Evolutionary conservation across 2,113 vertebrate genomes (phyloP).

Genomic region (Camelus dromedarius): DNA sequence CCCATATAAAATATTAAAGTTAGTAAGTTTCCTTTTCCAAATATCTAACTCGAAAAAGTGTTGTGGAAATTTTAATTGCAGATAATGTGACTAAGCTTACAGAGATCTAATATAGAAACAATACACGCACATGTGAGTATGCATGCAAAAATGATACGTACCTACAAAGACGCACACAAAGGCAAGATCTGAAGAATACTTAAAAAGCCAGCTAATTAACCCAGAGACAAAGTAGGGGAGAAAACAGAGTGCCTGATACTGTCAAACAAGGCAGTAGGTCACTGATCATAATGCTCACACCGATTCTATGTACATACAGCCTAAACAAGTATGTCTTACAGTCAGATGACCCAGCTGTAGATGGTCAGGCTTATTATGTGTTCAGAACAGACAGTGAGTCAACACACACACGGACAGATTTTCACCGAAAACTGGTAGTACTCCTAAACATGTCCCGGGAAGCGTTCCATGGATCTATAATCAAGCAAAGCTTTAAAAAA

Average conservation of each 20-base stretch:
- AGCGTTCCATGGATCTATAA: background rate
- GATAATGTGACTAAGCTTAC: background rate
- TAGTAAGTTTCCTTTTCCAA: slow-evolving; percentile 31
- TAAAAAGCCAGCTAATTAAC: background rate
- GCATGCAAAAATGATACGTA: background rate
- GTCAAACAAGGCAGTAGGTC: background rate
- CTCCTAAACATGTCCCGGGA: background rate
- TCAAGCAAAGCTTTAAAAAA: background rate
- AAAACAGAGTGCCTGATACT: background rate
- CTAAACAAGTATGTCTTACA: background rate
- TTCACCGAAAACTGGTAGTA: background rate
- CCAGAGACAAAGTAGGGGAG: background rate
- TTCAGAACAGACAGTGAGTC: background rate
- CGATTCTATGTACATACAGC: background rate
- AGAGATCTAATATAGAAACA: background rate
- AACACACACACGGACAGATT: background rate
- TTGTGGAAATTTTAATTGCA: background rate
- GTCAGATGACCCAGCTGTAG: background rate
- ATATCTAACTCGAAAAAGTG: background rate
- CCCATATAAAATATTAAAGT: background rate
- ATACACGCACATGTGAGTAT: background rate
- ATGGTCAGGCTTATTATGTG: background rate
- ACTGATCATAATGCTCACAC: background rate
- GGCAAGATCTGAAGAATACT: background rate
- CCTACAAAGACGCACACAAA: background rate